Evolutionary conservation across 2,888 invertebrate genomes (phyloP).

Genomic region (Rhopalosiphum nymphaeae): DNA sequence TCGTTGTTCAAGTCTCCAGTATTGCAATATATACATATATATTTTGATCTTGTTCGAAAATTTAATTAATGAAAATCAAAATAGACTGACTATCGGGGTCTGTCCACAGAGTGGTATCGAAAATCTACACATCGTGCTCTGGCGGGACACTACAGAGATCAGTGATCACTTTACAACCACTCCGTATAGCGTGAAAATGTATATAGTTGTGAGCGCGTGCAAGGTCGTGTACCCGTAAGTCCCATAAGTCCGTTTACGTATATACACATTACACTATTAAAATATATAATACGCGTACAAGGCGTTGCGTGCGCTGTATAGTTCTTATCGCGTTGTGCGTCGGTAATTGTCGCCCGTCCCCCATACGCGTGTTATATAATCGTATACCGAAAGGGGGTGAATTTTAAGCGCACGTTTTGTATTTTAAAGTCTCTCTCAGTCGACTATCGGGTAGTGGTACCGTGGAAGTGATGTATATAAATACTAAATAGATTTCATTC

Average conservation of each 20-base stretch:
- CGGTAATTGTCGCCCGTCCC: conserved; percentile 32
- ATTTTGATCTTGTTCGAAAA: no score
- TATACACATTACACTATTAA: not conserved
- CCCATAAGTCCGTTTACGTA: not conserved
- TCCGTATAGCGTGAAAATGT: conserved; percentile 23
- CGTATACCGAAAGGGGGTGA: conserved; percentile 9
- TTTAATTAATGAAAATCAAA: not conserved
- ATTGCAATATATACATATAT: no score
- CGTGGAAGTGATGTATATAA: not conserved
- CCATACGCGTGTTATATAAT: not conserved
- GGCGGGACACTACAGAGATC: no score
- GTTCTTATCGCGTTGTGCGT: conserved; percentile 45
- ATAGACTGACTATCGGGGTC: not conserved
- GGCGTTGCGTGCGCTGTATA: conserved; percentile 16
- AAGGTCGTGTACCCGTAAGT: not conserved
- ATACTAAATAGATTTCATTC: not conserved
- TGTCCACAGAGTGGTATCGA: no score
- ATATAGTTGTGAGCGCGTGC: not conserved
- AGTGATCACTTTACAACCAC: not conserved
- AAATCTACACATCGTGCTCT: not conserved
- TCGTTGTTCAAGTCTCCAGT: no score
- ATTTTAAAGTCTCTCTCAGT: conserved; percentile 21
- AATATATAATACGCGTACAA: not conserved
- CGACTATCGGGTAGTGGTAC: not conserved
- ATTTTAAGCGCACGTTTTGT: conserved; percentile 38